Percentiles rank a stretch among this genome's conserved stretches.
phyloP scores from a whole-genome alignment of 2,797 vertebrate species.

The Sciurus carolinensis region DNA sequence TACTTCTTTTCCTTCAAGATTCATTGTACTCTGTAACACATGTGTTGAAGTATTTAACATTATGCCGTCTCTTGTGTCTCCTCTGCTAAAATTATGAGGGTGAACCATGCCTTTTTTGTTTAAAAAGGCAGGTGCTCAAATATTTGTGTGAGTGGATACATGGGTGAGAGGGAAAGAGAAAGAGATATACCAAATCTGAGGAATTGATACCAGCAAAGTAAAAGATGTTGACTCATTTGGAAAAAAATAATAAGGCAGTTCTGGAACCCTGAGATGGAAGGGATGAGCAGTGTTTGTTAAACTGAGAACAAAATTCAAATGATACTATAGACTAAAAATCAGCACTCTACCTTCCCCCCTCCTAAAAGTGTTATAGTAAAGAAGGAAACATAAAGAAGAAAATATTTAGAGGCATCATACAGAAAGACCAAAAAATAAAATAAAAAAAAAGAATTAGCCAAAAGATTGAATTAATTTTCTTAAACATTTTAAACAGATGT shows the following conservation, averaged over 20 bases:
- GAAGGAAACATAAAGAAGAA: neutral
- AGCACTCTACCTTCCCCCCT: neutral
- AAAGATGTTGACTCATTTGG: neutral
- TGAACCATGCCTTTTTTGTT: neutral
- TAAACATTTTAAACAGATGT: neutral
- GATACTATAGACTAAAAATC: neutral
- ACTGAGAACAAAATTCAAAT: constrained; percentile 24
- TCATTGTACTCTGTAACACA: neutral
- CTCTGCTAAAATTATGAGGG: neutral
- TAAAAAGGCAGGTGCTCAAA: neutral
- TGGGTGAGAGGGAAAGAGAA: neutral
- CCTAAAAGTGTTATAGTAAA: neutral
- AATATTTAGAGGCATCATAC: neutral
- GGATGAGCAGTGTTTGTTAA: constrained; percentile 16
- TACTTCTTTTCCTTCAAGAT: neutral
- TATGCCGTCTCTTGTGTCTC: neutral
- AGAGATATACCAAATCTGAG: neutral
- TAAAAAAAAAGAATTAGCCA: neutral
- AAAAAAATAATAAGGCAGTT: neutral
- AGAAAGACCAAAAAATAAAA: neutral
- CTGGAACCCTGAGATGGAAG: neutral
- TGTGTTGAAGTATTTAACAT: neutral
- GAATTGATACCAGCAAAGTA: neutral
- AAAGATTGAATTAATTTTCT: neutral
- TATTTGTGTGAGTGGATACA: neutral